A percentile compares a stretch with the other conserved stretches of the same genome.
Conservation (phyloP, 2,888 invertebrate genomes). For the Himalopsyche tibetana region DNA sequence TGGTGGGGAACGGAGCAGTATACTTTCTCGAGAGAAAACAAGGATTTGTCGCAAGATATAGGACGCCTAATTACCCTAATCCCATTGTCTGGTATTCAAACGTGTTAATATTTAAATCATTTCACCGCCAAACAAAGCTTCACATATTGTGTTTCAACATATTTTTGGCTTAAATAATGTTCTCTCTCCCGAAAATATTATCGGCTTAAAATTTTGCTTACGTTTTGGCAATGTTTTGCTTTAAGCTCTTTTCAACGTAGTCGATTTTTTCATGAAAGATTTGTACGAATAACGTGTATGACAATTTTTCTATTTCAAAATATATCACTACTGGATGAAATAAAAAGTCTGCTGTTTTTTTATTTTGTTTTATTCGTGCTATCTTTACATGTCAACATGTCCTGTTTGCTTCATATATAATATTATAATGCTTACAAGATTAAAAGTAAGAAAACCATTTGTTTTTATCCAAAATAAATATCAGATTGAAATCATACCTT, state of each 20-base stretch:
- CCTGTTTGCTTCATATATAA: no score
- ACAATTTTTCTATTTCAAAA: background rate
- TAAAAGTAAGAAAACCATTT: no score
- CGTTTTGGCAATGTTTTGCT: constrained; percentile 14
- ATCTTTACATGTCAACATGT: no score
- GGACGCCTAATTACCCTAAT: constrained; percentile 52
- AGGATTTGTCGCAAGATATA: constrained; percentile 45
- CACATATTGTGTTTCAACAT: constrained; percentile 34
- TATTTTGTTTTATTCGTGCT: no score
- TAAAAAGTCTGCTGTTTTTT: no score
- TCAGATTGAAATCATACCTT: no score
- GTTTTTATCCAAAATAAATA: no score
- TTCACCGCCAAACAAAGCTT: constrained; percentile 27
- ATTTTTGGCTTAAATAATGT: constrained; percentile 26
- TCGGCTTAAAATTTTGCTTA: constrained; percentile 11
- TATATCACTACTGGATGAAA: no score
- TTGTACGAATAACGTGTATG: background rate
- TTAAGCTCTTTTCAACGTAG: background rate
- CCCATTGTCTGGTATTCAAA: constrained; percentile 37
- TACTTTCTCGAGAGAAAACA: constrained; percentile 13
- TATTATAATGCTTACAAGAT: no score
- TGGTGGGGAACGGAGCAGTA: background rate
- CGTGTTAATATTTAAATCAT: constrained; percentile 34
- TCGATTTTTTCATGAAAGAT: background rate
- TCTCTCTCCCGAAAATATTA: constrained; percentile 23